Evolutionary conservation across 1,140 invertebrate species (phyloP).

Genomic region (Ectropis grisescens): DNA sequence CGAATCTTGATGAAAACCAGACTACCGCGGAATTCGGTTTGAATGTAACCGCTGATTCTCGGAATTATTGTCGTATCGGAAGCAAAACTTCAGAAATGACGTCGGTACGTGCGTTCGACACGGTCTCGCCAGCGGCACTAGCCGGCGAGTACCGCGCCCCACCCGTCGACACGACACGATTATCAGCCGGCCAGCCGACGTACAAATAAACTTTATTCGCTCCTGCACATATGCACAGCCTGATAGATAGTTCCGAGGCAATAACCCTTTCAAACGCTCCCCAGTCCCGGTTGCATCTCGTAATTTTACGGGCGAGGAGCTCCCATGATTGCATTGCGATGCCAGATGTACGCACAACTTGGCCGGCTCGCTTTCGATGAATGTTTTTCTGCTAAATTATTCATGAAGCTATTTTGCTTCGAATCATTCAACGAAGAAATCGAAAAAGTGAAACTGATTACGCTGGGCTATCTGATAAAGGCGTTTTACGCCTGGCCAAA

Average conservation of each 20-base stretch:
- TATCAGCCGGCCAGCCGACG: constrained; percentile 39
- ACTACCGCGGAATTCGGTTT: neutral
- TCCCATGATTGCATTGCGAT: constrained; percentile 33
- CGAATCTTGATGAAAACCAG: neutral
- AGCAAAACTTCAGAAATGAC: constrained; percentile 9
- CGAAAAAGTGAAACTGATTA: too few species aligned
- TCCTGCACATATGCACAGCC: constrained; percentile 48
- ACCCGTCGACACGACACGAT: constrained; percentile 42
- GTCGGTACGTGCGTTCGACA: too few species aligned
- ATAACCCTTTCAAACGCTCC: constrained; percentile 60
- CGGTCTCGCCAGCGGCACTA: constrained; percentile 22
- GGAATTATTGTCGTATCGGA: constrained; percentile 7
- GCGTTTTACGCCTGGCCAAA: too few species aligned
- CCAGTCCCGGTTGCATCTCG: constrained; percentile 45
- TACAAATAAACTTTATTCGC: constrained; percentile 67
- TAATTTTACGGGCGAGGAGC: constrained; percentile 53
- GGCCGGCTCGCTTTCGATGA: constrained; percentile 4
- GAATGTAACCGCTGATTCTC: constrained; percentile 5
- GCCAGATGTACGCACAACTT: constrained; percentile 14
- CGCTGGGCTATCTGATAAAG: too few species aligned
- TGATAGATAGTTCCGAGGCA: constrained; percentile 51
- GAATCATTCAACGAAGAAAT: too few species aligned
- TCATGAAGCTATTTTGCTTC: neutral
- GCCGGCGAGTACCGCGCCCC: constrained; percentile 40
- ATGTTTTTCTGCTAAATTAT: constrained; percentile 8